These are phyloP conservation scores for Danaus plexippus DNA, from an alignment of 1,140 invertebrate species.

Conservation along the genomic window DNA sequence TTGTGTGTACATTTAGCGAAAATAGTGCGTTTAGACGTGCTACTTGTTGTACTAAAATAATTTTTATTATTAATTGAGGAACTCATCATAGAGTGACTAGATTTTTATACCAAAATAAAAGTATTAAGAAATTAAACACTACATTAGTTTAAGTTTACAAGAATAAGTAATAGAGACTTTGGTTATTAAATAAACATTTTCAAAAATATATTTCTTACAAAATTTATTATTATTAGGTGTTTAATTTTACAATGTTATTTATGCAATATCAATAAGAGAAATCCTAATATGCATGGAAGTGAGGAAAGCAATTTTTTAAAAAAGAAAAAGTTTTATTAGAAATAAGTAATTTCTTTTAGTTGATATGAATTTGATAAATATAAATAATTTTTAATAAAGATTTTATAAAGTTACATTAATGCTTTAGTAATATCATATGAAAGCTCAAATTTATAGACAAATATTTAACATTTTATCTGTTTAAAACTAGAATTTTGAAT, in stretches of 20 bases:
- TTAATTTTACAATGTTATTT: too few species aligned
- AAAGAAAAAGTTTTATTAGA: conserved; percentile 2
- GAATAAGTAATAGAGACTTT: neutral
- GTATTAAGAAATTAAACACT: conserved; percentile 1
- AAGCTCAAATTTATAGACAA: conserved; percentile 1
- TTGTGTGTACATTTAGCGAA: conserved; percentile 13
- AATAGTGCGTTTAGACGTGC: conserved; percentile 12
- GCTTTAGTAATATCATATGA: too few species aligned
- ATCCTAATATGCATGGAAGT: too few species aligned
- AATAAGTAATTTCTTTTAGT: neutral
- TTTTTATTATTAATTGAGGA: conserved; percentile 4
- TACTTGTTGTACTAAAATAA: conserved; percentile 7
- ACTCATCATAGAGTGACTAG: conserved; percentile 13
- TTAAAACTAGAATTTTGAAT: too few species aligned
- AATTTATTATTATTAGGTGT: too few species aligned
- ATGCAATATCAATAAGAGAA: too few species aligned
- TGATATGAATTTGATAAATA: too few species aligned
- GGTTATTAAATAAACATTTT: conserved; percentile 4
- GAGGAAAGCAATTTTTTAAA: neutral
- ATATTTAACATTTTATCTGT: conserved; percentile 7
- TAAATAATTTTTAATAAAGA: neutral
- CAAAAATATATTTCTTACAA: neutral
- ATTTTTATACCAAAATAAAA: conserved; percentile 6
- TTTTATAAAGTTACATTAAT: neutral
- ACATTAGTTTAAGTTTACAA: neutral